These are phyloP conservation scores for Phodopus roborovskii DNA, from an alignment of 2,113 vertebrate genomes.

Conservation along the genomic window DNA sequence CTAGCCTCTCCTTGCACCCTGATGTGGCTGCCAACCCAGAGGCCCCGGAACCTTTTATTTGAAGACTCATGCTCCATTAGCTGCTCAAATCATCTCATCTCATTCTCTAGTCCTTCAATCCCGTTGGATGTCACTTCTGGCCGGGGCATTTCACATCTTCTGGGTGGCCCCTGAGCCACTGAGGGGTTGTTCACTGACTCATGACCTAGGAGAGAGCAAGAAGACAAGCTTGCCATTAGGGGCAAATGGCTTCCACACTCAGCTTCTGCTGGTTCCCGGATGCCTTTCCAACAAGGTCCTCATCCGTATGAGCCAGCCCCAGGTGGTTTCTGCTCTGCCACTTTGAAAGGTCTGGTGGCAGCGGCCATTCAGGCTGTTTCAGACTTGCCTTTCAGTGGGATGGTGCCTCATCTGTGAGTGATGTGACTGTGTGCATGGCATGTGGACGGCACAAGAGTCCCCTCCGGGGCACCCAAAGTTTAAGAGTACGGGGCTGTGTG, in stretches of 20 bases:
- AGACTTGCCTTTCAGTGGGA: not conserved
- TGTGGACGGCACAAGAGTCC: not conserved
- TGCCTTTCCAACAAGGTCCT: not conserved
- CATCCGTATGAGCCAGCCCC: not conserved
- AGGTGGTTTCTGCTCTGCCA: not conserved
- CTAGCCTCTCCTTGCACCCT: not conserved
- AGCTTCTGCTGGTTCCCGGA: not conserved
- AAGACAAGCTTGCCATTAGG: not conserved
- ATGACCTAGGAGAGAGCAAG: not conserved
- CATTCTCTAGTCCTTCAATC: not conserved
- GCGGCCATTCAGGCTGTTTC: not conserved
- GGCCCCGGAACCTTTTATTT: not conserved
- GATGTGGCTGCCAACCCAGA: not conserved
- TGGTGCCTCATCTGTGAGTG: not conserved
- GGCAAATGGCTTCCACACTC: no score
- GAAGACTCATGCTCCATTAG: accelerated
- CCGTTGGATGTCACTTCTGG: not conserved
- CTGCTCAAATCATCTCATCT: not conserved
- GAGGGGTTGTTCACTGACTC: not conserved
- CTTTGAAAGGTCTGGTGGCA: not conserved
- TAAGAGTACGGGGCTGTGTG: not conserved
- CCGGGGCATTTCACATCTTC: not conserved
- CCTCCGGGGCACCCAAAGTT: accelerated
- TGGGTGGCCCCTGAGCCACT: not conserved
- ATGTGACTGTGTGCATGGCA: not conserved